These are phyloP conservation scores for Odontomyia ornata DNA, from an alignment of 2,888 invertebrate genomes.

Conservation along the genomic window DNA sequence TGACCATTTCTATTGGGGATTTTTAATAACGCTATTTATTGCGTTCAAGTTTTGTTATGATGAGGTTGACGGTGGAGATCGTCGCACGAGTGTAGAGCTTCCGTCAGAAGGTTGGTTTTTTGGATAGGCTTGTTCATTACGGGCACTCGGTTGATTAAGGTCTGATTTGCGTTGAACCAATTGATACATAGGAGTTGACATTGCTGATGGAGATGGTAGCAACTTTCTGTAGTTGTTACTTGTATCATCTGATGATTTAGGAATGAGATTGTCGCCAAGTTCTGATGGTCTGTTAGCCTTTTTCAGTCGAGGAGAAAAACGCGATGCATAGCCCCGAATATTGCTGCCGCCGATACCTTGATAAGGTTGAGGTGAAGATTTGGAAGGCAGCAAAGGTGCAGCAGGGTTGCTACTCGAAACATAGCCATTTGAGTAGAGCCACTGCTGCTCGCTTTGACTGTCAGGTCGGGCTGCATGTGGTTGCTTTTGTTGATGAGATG, in stretches of 20 bases:
- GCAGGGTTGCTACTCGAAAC: background rate
- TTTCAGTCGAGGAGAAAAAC: background rate
- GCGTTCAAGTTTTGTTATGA: background rate
- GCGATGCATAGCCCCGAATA: background rate
- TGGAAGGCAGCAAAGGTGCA: background rate
- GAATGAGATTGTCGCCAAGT: background rate
- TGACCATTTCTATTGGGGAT: background rate
- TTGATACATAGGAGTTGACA: background rate
- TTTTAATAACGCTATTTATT: background rate
- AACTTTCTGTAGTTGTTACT: background rate
- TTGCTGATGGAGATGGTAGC: background rate
- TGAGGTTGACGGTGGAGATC: constrained; percentile 13
- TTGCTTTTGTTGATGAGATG: constrained; percentile 33
- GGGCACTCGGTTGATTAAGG: background rate
- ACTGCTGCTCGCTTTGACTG: constrained; percentile 50
- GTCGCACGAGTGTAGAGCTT: background rate
- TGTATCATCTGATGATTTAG: background rate
- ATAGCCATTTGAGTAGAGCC: constrained; percentile 16
- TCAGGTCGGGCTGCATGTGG: constrained; percentile 49
- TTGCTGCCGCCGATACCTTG: background rate
- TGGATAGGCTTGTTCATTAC: background rate
- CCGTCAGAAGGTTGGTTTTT: background rate
- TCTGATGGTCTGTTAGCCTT: background rate
- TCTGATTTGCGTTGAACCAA: background rate
- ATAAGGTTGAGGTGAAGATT: constrained; percentile 2